Conservation (phyloP, 1,140 invertebrate genomes). For the Aradophagus sp. region DNA sequence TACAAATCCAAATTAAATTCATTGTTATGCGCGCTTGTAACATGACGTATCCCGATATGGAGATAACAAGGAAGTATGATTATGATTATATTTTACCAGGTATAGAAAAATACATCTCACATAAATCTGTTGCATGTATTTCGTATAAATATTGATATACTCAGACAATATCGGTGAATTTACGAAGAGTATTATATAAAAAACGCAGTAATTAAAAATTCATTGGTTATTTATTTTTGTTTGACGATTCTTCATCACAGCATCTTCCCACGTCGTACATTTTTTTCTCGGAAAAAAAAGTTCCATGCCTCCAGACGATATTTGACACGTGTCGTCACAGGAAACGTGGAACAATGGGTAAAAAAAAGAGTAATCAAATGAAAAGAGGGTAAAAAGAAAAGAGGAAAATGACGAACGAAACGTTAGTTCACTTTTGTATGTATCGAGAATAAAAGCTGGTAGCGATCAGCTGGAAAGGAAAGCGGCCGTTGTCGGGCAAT, state of each 20-base stretch:
- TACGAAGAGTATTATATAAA: no score
- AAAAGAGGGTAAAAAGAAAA: slow-evolving; percentile 20
- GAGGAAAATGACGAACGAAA: no score
- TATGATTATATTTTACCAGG: slow-evolving; percentile 21
- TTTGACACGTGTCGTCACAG: slow-evolving; percentile 15
- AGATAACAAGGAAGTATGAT: slow-evolving; percentile 38
- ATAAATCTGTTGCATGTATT: no score
- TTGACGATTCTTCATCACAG: no score
- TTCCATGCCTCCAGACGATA: slow-evolving; percentile 5
- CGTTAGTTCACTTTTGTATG: slow-evolving; percentile 3
- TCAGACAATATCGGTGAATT: no score
- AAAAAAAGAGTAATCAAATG: slow-evolving; percentile 1
- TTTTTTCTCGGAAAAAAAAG: no score
- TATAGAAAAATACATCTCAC: slow-evolving; percentile 11
- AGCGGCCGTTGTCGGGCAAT: slow-evolving; percentile 63
- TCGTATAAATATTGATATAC: no score
- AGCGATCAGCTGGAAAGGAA: slow-evolving; percentile 44
- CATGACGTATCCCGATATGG: slow-evolving; percentile 38
- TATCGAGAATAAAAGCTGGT: slow-evolving; percentile 41
- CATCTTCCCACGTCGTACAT: no score
- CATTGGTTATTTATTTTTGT: no score
- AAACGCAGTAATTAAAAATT: no score
- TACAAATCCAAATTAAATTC: slow-evolving; percentile 39
- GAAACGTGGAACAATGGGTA: slow-evolving; percentile 10
- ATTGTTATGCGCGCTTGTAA: slow-evolving; percentile 24